Conservation (phyloP, 2,113 vertebrate species). For the Sciurus niger region DNA sequence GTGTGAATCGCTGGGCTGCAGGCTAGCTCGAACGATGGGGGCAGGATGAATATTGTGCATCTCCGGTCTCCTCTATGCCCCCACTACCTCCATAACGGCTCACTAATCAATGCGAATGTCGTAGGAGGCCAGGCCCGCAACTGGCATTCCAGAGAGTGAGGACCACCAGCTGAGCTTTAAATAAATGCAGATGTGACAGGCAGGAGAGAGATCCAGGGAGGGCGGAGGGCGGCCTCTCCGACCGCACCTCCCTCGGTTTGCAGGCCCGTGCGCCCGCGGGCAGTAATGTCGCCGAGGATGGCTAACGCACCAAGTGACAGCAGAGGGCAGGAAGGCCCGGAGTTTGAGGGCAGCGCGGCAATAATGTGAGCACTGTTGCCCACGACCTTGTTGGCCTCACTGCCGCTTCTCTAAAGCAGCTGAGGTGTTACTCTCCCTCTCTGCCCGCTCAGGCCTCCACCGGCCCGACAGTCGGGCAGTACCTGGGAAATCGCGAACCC, state of each 20-base stretch:
- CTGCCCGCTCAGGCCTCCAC: not conserved
- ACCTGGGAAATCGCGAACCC: not conserved
- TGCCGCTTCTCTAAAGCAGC: not conserved
- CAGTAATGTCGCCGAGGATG: not conserved
- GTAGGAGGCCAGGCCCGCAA: slow-evolving; percentile 87
- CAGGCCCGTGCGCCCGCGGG: not conserved
- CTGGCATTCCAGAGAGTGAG: slow-evolving; percentile 87
- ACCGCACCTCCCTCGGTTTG: not conserved
- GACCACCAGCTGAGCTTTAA: slow-evolving; percentile 93
- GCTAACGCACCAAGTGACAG: not conserved
- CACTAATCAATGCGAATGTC: slow-evolving; percentile 90
- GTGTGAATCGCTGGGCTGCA: not conserved
- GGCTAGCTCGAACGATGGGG: not conserved
- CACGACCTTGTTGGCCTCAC: not conserved
- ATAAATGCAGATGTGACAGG: slow-evolving; percentile 91
- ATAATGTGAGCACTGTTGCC: not conserved
- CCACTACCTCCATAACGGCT: slow-evolving; percentile 64
- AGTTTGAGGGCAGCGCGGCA: not conserved
- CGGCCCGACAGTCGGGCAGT: not conserved
- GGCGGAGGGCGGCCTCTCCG: slow-evolving; percentile 84
- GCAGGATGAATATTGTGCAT: not conserved
- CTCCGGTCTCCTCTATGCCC: not conserved
- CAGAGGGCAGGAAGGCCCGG: not conserved
- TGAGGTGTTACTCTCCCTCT: too few relatives aligned
- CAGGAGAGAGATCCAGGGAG: slow-evolving; percentile 87